phyloP scores from a whole-genome alignment of 2,797 vertebrate species.

The Acipenser transmontanus region DNA sequence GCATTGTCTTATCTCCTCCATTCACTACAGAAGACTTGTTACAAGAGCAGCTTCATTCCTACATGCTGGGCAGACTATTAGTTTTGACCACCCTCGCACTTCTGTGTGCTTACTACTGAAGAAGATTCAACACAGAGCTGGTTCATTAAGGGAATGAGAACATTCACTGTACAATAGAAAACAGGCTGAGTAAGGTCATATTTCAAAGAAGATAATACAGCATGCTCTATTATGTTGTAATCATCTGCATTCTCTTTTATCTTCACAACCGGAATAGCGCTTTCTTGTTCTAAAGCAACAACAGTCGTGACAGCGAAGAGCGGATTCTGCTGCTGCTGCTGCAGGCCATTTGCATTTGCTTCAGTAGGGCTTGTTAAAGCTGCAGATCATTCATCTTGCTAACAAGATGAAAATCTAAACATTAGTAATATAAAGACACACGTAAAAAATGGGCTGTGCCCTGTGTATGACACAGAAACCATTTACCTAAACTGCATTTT shows the following conservation, averaged over 20 bases:
- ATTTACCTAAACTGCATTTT: constrained; percentile 65
- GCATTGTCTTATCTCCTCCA: constrained; percentile 57
- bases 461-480: constrained; percentile 51
- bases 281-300: constrained; percentile 49
- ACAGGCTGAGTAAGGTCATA: constrained; percentile 64
- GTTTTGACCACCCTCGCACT: constrained; percentile 60
- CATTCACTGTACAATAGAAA: constrained; percentile 70
- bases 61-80: constrained; percentile 63
- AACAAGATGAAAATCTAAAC: constrained; percentile 76
- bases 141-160: constrained; percentile 73
- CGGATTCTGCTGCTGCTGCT: constrained; percentile 38
- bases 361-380: constrained; percentile 47
- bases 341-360: constrained; percentile 49
- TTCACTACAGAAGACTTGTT: constrained; percentile 65
- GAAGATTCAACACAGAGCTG: constrained; percentile 61
- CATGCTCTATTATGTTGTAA: constrained; percentile 76
- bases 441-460: constrained; percentile 64
- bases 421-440: constrained; percentile 66
- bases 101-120: constrained; percentile 62
- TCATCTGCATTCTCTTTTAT: constrained; percentile 65
- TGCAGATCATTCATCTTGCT: constrained; percentile 63
- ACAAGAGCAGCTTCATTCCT: constrained; percentile 65
- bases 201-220: constrained; percentile 75
- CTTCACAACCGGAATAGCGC: constrained; percentile 59
- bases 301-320: constrained; percentile 34